Conservation (phyloP, 2,113 vertebrate genomes). For the Microcebus ravelobensis region DNA sequence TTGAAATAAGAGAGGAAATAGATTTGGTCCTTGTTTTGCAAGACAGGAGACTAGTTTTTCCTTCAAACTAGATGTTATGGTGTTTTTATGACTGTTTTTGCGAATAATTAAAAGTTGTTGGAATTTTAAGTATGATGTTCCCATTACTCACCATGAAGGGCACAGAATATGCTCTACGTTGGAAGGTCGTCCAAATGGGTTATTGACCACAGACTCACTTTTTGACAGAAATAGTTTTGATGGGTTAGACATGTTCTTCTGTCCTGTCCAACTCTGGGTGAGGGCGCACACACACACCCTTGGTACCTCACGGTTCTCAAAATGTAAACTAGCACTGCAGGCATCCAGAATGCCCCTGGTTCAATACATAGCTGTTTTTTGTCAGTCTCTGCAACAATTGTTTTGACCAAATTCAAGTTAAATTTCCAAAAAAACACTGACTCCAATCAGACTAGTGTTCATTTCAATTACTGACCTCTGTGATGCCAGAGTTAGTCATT, state of each 20-base stretch:
- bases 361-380: not conserved
- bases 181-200: not conserved
- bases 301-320: not conserved
- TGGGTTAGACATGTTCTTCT: not conserved
- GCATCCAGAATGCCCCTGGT: not conserved
- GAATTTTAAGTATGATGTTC: not conserved
- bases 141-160: not conserved
- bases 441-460: not conserved
- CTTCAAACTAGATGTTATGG: not conserved
- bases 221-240: not conserved
- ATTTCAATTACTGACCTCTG: not conserved
- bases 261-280: not conserved
- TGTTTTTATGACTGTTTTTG: not conserved
- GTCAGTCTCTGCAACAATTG: not conserved
- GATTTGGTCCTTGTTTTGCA: constrained; percentile 36
- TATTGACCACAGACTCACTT: not conserved
- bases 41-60: not conserved
- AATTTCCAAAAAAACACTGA: not conserved
- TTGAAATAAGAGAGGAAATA: not conserved
- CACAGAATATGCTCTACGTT: not conserved
- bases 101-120: not conserved
- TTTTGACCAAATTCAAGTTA: constrained; percentile 33
- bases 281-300: not conserved
- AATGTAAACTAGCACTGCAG: not conserved
- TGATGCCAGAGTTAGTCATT: not conserved